These are phyloP conservation scores for Caprella mutica DNA, from an alignment of 2,888 invertebrate species.

Conservation along the genomic window DNA sequence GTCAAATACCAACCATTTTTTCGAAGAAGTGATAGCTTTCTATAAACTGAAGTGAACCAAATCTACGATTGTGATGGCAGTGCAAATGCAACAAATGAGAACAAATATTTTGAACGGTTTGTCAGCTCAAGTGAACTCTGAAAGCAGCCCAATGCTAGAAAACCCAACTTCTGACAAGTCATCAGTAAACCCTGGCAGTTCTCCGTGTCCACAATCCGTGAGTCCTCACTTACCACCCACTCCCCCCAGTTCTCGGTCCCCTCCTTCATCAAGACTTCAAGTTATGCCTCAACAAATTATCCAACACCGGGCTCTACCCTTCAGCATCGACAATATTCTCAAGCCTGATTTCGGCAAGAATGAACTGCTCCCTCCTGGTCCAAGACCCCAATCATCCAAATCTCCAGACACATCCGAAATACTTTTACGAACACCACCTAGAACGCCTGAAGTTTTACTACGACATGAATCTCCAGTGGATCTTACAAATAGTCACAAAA, in stretches of 20 bases:
- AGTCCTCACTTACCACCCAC: conserved; percentile 25
- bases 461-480: conserved; percentile 21
- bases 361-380: not conserved
- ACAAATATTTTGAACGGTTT: not conserved
- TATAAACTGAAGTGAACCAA: not conserved
- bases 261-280: conserved; percentile 2
- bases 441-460: conserved; percentile 14
- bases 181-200: not conserved
- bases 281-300: conserved; percentile 3
- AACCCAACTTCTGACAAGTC: too few relatives aligned
- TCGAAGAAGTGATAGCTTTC: too few relatives aligned
- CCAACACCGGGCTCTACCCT: conserved; percentile 15
- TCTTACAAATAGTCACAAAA: conserved; percentile 15
- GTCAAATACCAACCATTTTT: too few relatives aligned
- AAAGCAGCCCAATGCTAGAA: too few relatives aligned
- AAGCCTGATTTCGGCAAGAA: conserved; percentile 35
- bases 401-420: conserved; percentile 15
- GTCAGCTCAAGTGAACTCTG: not conserved
- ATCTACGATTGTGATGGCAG: conserved; percentile 3
- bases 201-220: conserved; percentile 12
- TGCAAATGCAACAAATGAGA: not conserved
- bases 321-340: conserved; percentile 36
- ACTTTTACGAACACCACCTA: conserved; percentile 27
- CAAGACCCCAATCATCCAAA: not conserved
- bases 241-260: conserved; percentile 19